A percentile compares a stretch with the other conserved stretches of the same genome.
Evolutionary conservation across 1,140 invertebrate genomes (phyloP).

Genomic region (Drosophila bocki): DNA sequence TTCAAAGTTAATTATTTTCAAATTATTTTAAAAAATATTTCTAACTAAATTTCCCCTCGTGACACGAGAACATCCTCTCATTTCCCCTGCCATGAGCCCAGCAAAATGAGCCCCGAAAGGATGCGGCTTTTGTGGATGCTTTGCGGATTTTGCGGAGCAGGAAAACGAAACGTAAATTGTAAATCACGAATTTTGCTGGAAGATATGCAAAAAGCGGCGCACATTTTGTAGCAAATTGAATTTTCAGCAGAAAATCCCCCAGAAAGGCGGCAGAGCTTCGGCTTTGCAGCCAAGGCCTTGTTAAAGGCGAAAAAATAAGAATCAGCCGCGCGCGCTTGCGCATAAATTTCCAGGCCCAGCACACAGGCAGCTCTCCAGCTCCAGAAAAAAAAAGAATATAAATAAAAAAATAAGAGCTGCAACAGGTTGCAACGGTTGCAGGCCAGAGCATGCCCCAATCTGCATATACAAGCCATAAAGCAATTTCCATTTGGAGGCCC

Average conservation of each 20-base stretch:
- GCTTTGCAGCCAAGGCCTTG: constrained; percentile 57
- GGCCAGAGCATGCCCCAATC: constrained; percentile 64
- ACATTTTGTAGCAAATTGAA: constrained; percentile 84
- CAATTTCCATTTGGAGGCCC: constrained; percentile 79
- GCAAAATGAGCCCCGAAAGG: constrained; percentile 65
- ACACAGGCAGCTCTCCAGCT: constrained; percentile 2
- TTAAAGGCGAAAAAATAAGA: constrained; percentile 84
- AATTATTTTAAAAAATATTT: too few species aligned
- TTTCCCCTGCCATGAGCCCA: constrained; percentile 14
- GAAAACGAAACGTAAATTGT: constrained; percentile 82
- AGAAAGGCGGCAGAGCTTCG: constrained; percentile 16
- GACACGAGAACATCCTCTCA: constrained; percentile 29
- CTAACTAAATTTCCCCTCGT: neutral
- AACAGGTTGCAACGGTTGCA: constrained; percentile 54
- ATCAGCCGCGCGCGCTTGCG: constrained; percentile 79
- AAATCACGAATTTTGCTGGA: constrained; percentile 84
- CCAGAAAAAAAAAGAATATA: constrained; percentile 51
- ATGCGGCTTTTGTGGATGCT: constrained; percentile 33
- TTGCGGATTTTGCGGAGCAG: constrained; percentile 44
- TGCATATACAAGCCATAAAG: constrained; percentile 85
- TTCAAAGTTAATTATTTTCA: neutral
- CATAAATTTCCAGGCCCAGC: constrained; percentile 71
- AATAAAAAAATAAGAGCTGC: constrained; percentile 58
- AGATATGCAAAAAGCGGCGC: constrained; percentile 84
- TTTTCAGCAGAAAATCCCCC: constrained; percentile 77